phyloP scores from a whole-genome alignment of 1,140 invertebrate species.

The Amphibalanus amphitrite region DNA sequence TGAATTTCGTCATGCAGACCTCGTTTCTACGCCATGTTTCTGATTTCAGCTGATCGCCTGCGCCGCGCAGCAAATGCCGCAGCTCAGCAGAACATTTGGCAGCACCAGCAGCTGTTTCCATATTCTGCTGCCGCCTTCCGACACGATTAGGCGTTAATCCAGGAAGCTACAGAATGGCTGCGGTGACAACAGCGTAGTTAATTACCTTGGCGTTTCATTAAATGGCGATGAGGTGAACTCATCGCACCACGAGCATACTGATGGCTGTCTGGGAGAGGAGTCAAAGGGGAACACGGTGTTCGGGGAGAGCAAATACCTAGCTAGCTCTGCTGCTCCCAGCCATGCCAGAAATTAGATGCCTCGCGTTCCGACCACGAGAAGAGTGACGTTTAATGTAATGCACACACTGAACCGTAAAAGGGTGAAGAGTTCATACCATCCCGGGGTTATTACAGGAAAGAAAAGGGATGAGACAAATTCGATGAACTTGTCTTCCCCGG shows the following conservation, averaged over 20 bases:
- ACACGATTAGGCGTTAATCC: background rate
- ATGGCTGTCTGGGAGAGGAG: background rate
- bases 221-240: background rate
- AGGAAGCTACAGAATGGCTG: background rate
- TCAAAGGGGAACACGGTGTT: background rate
- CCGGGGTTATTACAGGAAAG: no score
- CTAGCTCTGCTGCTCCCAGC: no score
- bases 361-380: no score
- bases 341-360: no score
- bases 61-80: no score
- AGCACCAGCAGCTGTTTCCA: background rate
- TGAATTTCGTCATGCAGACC: no score
- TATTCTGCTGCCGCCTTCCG: background rate
- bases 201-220: conserved; percentile 1
- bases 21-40: no score
- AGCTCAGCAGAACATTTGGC: background rate
- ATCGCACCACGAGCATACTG: background rate
- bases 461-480: no score
- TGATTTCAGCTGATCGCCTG: no score
- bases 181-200: background rate
- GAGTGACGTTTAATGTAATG: background rate
- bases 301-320: background rate
- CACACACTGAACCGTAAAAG: no score
- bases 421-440: no score
- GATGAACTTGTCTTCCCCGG: no score